Evolutionary conservation across 2,888 invertebrate species (phyloP).

Genomic region (Biston stratarius): DNA sequence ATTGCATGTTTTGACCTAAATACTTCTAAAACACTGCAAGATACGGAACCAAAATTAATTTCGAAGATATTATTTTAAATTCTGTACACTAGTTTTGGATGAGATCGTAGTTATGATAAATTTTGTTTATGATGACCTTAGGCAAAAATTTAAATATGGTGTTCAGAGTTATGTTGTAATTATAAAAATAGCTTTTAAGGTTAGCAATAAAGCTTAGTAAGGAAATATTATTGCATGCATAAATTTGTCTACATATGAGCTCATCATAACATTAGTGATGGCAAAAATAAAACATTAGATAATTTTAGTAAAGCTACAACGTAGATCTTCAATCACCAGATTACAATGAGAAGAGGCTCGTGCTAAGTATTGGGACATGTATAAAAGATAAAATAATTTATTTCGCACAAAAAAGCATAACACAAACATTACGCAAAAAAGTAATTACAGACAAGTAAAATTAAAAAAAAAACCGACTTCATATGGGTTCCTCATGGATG

Average conservation of each 20-base stretch:
- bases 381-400: no score
- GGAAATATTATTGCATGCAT: slow-evolving; percentile 37
- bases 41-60: slow-evolving; percentile 13
- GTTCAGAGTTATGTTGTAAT: slow-evolving; percentile 42
- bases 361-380: no score
- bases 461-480: no score
- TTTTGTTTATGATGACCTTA: slow-evolving; percentile 44
- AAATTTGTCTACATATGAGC: slow-evolving; percentile 36
- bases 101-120: slow-evolving; percentile 42
- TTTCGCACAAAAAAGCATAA: no score
- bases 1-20: neutral
- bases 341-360: no score
- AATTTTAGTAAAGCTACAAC: no score
- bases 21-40: neutral
- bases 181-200: slow-evolving; percentile 42
- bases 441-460: no score
- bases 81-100: slow-evolving; percentile 31
- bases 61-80: slow-evolving; percentile 18
- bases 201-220: slow-evolving; percentile 37
- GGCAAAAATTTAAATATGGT: slow-evolving; percentile 40
- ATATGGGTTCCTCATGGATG: no score
- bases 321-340: no score
- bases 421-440: no score
- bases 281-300: neutral
- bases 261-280: slow-evolving; percentile 10